These are phyloP conservation scores for Pachyseris speciosa DNA, from an alignment of 64 coral and sea anemone species.

Conservation along the genomic window DNA sequence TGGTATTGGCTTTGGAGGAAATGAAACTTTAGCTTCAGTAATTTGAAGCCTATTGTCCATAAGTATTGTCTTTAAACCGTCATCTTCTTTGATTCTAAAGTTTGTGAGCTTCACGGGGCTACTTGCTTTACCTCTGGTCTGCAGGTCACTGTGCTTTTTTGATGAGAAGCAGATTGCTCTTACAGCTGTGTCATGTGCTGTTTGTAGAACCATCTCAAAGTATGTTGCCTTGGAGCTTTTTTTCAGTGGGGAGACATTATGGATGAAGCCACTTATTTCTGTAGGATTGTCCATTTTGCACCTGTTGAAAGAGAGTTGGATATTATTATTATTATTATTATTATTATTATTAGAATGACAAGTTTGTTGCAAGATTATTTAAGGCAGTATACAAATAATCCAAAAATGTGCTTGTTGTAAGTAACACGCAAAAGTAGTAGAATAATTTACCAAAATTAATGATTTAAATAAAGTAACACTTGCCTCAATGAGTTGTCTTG, in stretches of 20 bases:
- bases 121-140: conserved; percentile 46
- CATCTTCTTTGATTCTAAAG: conserved; percentile 46
- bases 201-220: conserved; percentile 1
- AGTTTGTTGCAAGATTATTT: too few relatives aligned
- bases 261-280: conserved; percentile 32
- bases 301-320: conserved; percentile 15
- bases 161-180: conserved; percentile 55
- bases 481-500: not conserved
- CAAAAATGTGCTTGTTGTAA: too few relatives aligned
- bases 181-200: conserved; percentile 23
- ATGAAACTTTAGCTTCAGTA: not conserved
- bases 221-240: not conserved
- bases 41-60: conserved; percentile 49
- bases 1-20: conserved; percentile 44
- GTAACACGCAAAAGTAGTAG: too few relatives aligned
- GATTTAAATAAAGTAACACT: not conserved
- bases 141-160: conserved; percentile 38
- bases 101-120: conserved; percentile 32
- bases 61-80: conserved; percentile 39
- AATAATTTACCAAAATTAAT: too few relatives aligned
- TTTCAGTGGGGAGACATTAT: conserved; percentile 1
- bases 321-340: not conserved
- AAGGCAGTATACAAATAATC: too few relatives aligned
- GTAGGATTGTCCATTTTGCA: conserved; percentile 55
- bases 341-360: not conserved